These are phyloP conservation scores for Eublepharis macularius DNA, from an alignment of 2,113 vertebrate genomes.

Conservation along the genomic window DNA sequence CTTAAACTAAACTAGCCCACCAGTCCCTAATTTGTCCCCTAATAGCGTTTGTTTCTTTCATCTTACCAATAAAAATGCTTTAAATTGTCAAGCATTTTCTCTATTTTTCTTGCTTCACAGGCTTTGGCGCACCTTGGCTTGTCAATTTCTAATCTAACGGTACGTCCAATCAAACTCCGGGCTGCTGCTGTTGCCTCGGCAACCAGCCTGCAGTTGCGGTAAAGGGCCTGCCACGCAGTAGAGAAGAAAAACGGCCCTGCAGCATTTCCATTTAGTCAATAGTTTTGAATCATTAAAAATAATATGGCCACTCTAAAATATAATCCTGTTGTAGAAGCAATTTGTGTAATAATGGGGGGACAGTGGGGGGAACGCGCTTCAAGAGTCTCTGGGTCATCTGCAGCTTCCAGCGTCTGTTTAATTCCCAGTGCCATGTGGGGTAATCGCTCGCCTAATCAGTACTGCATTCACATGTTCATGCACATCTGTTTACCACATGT, in stretches of 20 bases:
- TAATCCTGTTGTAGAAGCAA: conserved; percentile 54
- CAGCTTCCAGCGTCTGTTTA: background rate
- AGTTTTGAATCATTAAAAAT: conserved; percentile 66
- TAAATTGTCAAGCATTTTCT: conserved; percentile 30
- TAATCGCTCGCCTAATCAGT: background rate
- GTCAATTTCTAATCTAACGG: conserved; percentile 50
- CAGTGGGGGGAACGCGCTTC: conserved; percentile 24
- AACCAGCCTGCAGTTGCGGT: conserved; percentile 49
- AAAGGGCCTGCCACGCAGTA: conserved; percentile 46
- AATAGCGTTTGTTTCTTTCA: conserved; percentile 25
- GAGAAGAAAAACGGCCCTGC: conserved; percentile 52
- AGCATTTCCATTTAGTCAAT: conserved; percentile 64
- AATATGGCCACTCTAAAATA: conserved; percentile 39
- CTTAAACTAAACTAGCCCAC: conserved; percentile 7
- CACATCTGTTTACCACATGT: background rate
- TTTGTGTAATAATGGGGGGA: conserved; percentile 41
- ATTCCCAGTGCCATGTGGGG: background rate
- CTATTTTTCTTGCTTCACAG: conserved; percentile 33
- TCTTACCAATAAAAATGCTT: conserved; percentile 17
- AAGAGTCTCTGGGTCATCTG: conserved; percentile 13
- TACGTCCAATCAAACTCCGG: conserved; percentile 50
- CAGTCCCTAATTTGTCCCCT: conserved; percentile 28
- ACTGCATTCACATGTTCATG: too few relatives aligned
- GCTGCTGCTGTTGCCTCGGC: conserved; percentile 71
- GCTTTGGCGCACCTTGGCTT: conserved; percentile 46